A percentile compares a stretch with the other conserved stretches of the same genome.
phyloP scores from a whole-genome alignment of 2,797 vertebrate genomes.

The Triplophysa bombifrons region DNA sequence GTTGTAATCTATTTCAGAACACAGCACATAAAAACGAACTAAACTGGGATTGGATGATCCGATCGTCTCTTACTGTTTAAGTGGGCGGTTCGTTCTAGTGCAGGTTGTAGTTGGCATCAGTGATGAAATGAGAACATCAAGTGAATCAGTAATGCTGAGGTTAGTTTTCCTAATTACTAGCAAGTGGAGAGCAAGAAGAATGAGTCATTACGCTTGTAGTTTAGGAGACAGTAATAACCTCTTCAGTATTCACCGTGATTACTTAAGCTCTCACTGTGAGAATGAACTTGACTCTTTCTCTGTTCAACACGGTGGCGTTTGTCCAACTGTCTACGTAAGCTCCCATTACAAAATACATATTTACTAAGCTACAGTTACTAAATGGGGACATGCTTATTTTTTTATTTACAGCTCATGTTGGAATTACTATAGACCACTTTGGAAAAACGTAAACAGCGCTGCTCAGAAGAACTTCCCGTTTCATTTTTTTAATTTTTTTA shows the following conservation, averaged over 20 bases:
- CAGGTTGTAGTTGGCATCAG: neutral
- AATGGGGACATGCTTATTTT: neutral
- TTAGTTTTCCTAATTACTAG: constrained; percentile 38
- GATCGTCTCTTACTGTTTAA: neutral
- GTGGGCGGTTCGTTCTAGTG: neutral
- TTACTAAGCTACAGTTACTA: neutral
- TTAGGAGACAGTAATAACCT: constrained; percentile 71
- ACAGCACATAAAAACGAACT: neutral
- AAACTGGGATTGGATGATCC: neutral
- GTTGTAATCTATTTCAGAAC: neutral
- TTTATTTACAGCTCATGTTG: neutral
- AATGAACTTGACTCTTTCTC: constrained; percentile 63
- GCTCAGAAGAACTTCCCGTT: too few relatives aligned
- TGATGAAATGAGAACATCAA: constrained; percentile 35
- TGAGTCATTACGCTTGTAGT: constrained; percentile 28
- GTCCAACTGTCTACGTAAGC: constrained; percentile 37
- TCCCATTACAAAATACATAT: neutral
- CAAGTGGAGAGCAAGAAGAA: constrained; percentile 38
- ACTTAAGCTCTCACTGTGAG: constrained; percentile 68
- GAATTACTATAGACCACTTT: neutral
- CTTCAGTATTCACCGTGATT: constrained; percentile 59
- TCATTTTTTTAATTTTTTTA: too few relatives aligned
- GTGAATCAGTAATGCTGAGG: constrained; percentile 26
- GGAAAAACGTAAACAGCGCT: too few relatives aligned
- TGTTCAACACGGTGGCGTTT: constrained; percentile 2